Evolutionary conservation across 2,888 invertebrate species (phyloP).

Genomic region (Tolmerus cingulatus): DNA sequence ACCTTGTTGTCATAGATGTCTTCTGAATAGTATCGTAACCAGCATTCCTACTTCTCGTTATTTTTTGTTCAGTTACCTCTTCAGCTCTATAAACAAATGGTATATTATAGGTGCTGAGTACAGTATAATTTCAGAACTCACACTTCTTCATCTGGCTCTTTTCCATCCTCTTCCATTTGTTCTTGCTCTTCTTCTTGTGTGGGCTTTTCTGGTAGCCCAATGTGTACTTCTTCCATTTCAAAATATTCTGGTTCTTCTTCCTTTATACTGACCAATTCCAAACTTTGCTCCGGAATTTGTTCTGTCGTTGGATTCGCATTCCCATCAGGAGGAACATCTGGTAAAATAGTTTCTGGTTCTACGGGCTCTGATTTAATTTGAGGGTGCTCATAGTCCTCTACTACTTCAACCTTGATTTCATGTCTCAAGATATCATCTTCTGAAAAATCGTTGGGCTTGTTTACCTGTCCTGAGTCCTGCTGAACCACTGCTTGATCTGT

Average conservation of each 20-base stretch:
- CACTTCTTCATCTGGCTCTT: neutral
- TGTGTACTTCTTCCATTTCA: neutral
- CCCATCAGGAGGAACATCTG: neutral
- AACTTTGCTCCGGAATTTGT: neutral
- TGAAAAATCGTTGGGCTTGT: neutral
- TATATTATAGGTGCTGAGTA: neutral
- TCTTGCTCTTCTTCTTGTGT: neutral
- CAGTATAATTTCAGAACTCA: neutral
- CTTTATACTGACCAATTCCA: neutral
- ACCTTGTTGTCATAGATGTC: neutral
- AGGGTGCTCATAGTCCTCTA: neutral
- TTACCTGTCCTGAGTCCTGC: neutral
- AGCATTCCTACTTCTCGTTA: neutral
- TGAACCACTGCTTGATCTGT: neutral
- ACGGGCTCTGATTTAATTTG: constrained; percentile 15
- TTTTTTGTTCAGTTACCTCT: neutral
- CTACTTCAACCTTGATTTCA: neutral
- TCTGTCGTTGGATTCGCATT: neutral
- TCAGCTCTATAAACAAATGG: neutral
- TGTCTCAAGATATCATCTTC: neutral
- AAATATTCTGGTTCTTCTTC: neutral
- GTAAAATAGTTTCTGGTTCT: neutral
- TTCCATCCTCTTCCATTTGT: neutral
- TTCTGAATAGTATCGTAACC: neutral
- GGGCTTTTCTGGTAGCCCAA: neutral